phyloP scores from a whole-genome alignment of 2,797 vertebrate genomes.

The Mus spretus region DNA sequence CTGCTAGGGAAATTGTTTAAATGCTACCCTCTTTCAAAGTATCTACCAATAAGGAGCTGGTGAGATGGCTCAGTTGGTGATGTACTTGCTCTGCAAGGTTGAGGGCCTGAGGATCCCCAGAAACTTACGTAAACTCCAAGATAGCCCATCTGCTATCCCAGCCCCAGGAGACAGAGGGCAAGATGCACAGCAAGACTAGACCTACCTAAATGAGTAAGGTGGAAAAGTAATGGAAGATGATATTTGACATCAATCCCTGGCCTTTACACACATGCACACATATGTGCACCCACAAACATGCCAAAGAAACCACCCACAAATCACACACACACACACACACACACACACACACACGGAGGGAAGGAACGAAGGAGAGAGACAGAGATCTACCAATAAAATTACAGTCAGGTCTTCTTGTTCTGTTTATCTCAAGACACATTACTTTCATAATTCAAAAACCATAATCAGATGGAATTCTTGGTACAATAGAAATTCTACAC shows the following conservation, averaged over 20 bases:
- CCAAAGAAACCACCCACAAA: background rate
- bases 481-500: background rate
- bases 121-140: background rate
- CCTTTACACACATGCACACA: background rate
- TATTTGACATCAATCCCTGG: background rate
- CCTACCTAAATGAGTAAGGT: background rate
- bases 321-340: background rate
- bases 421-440: background rate
- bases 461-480: background rate
- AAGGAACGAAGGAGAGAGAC: too few relatives aligned
- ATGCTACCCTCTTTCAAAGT: background rate
- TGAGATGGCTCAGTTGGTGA: background rate
- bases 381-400: background rate
- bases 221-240: background rate
- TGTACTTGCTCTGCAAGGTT: background rate
- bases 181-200: background rate
- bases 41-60: background rate
- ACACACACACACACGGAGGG: background rate
- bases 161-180: background rate
- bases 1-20: constrained; percentile 58
- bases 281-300: background rate
- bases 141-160: background rate
- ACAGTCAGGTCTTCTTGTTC: background rate
- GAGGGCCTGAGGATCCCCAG: background rate
- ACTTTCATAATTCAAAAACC: background rate